Base-by-base conservation (phyloP, 2,888 invertebrate species). In the Onchidella celtica region DNA sequence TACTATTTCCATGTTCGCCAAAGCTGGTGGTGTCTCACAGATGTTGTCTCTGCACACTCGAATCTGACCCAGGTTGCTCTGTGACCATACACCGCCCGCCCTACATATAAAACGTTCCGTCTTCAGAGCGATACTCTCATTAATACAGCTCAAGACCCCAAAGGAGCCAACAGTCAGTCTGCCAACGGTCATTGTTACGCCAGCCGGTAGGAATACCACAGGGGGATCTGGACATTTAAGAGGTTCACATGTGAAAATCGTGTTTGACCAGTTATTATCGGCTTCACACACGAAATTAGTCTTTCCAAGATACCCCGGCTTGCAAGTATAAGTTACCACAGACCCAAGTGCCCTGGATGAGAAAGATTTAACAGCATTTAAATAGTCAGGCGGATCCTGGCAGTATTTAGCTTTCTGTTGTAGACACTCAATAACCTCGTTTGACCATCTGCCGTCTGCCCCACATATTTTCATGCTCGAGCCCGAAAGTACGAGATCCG, bases 1-100 rank as follows among this genome's bases (percentile, higher is more conserved):
- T 17, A 47, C 47, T 11, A 47, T 6, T 47, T 6, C 17, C 9
- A 17, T 17, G 17, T 47, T 47, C 17, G 9, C 47, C 9, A 47
- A 11, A 47, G 17, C 17, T 17, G 47, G 47, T 47, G 47, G 47
- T 6, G 9, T 47, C 6, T 47, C 47, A 47, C 47, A 47, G 17
- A 47, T 17, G 17, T 6, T 11, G 47, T 6, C 9, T 17, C 17
- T 17, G 47, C 47, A 47, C 47, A 47, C 47, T 47, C 47, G 6
- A 17, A 47, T 17, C 9, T 47, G 6, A 17, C 17, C n/a, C 9
- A 47, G 57, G 17, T 79, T 38, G 38, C 73, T 81, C 11, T 79
- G 32, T 55, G 77, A 65, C 17, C 79, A n/a, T 34, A 82, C 72
- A 29, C 70, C 66, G n/a, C 78, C 66, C 21, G 24, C 27, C 11